Conservation (phyloP, 2,113 vertebrate species). For the Natator depressus region DNA sequence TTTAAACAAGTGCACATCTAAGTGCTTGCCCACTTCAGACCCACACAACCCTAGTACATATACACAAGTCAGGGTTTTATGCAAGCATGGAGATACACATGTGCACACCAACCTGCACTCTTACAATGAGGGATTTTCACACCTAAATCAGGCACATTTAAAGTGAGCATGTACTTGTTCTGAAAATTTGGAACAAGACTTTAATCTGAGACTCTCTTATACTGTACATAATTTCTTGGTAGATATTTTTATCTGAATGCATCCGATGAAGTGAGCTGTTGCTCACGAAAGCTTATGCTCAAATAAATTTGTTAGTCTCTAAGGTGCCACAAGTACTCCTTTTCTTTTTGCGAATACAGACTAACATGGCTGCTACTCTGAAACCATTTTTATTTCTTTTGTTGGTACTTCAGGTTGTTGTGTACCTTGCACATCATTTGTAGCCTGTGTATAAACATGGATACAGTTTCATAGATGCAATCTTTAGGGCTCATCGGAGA, state of each 20-base stretch:
- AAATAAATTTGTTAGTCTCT: too few relatives aligned
- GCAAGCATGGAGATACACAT: background rate
- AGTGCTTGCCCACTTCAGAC: background rate
- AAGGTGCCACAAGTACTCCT: too few relatives aligned
- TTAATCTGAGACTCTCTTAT: background rate
- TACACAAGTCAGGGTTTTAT: background rate
- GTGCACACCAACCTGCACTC: background rate
- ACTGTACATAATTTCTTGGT: background rate
- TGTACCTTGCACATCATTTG: background rate
- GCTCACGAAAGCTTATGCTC: too few relatives aligned
- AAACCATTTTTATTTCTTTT: background rate
- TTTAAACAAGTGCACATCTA: fast-evolving
- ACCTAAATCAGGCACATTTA: background rate
- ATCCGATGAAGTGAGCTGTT: too few relatives aligned
- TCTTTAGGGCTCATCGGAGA: background rate
- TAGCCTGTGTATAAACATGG: background rate
- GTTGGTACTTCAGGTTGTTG: background rate
- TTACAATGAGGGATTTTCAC: background rate
- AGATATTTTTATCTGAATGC: background rate
- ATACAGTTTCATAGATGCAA: background rate
- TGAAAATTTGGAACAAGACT: background rate
- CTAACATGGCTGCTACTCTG: too few relatives aligned
- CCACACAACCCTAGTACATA: background rate
- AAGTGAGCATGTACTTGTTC: background rate
- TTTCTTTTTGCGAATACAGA: too few relatives aligned